Evolutionary conservation across 92 coral and sea anemone genomes (phyloP).

Genomic region (Palythoa grandis): DNA sequence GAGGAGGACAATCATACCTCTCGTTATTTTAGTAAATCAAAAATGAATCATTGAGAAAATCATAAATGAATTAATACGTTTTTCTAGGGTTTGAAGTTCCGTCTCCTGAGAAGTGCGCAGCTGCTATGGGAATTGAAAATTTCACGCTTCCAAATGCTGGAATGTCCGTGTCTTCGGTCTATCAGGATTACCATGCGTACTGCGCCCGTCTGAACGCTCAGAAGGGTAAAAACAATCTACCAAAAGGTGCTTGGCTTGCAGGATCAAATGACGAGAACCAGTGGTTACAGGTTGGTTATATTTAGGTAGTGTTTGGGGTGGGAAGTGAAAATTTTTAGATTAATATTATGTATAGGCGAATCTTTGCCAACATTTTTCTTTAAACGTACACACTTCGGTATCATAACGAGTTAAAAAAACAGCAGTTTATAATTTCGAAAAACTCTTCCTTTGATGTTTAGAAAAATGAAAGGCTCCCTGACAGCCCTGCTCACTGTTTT

Average conservation of each 20-base stretch:
- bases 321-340: too few relatives aligned
- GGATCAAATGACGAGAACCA: slow-evolving; percentile 20
- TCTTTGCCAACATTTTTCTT: too few relatives aligned
- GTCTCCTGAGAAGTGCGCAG: neutral
- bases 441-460: too few relatives aligned
- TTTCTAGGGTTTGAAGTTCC: slow-evolving; percentile 14
- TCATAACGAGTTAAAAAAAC: too few relatives aligned
- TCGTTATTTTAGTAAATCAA: neutral
- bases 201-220: slow-evolving; percentile 1
- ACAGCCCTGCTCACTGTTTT: too few relatives aligned
- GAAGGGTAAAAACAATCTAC: neutral
- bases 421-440: too few relatives aligned
- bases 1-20: too few relatives aligned
- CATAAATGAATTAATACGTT: neutral
- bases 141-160: slow-evolving; percentile 27
- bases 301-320: too few relatives aligned
- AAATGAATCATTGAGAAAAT: neutral
- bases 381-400: too few relatives aligned
- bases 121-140: slow-evolving; percentile 36
- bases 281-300: slow-evolving; percentile 24
- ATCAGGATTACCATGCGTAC: neutral
- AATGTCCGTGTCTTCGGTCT: slow-evolving; percentile 7
- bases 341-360: too few relatives aligned
- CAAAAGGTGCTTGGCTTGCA: neutral
- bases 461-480: too few relatives aligned